Evolutionary conservation across 2,888 invertebrate species (phyloP).

Genomic region (Campoletis raptor): DNA sequence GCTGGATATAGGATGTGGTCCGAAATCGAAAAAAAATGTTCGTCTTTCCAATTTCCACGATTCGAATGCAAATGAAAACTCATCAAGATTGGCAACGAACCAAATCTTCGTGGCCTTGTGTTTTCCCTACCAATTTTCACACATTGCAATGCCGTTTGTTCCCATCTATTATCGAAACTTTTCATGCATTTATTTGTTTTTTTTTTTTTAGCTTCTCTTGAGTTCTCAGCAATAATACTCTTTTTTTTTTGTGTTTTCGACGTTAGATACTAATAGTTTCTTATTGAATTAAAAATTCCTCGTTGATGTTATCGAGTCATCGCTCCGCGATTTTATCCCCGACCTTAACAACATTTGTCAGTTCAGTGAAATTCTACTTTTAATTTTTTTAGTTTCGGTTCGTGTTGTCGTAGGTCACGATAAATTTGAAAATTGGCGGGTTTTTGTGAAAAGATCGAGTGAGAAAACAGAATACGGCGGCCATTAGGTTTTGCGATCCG

Average conservation of each 20-base stretch:
- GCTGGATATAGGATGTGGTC: constrained; percentile 7
- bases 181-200: neutral
- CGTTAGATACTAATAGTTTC: neutral
- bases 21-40: constrained; percentile 51
- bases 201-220: neutral
- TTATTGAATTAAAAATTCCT: neutral
- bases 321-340: no score
- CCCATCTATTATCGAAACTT: neutral
- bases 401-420: constrained; percentile 40
- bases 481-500: constrained; percentile 80
- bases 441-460: constrained; percentile 19
- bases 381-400: constrained; percentile 7
- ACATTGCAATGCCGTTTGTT: neutral
- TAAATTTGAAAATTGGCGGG: constrained; percentile 63
- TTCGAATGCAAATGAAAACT: constrained; percentile 56
- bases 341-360: neutral
- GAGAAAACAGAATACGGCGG: constrained; percentile 73
- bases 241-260: neutral
- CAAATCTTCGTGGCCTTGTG: constrained; percentile 29
- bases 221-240: neutral
- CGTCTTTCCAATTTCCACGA: neutral
- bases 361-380: neutral
- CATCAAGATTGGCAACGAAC: constrained; percentile 49
- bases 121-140: neutral
- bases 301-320: neutral